Percentiles rank a stretch among this genome's conserved stretches.
phyloP scores from a whole-genome alignment of 2,888 invertebrate species.

The Elmis aenea region DNA sequence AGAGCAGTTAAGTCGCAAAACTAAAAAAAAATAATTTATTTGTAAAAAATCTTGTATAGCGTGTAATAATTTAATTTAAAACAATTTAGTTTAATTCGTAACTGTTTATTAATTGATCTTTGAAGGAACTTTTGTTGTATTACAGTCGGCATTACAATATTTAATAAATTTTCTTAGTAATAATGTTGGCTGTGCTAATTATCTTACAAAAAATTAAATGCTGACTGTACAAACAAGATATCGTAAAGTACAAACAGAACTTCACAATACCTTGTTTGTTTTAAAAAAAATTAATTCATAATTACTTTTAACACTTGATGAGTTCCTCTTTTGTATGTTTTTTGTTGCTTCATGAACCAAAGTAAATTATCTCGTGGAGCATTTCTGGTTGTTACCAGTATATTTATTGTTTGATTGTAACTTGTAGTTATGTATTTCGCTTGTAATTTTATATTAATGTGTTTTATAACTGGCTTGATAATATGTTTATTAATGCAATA shows the following conservation, averaged over 20 bases:
- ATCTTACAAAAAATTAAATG: slow-evolving; percentile 27
- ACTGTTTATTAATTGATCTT: too few relatives aligned
- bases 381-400: slow-evolving; percentile 3
- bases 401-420: slow-evolving; percentile 1
- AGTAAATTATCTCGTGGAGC: slow-evolving; percentile 2
- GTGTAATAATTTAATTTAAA: slow-evolving; percentile 5
- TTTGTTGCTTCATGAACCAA: slow-evolving; percentile 2
- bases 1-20: slow-evolving; percentile 82
- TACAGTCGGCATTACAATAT: too few relatives aligned
- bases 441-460: slow-evolving; percentile 2
- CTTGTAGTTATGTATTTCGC: too few relatives aligned
- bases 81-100: too few relatives aligned
- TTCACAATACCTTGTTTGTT: too few relatives aligned
- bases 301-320: too few relatives aligned
- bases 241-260: slow-evolving; percentile 2
- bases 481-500: slow-evolving; percentile 22
- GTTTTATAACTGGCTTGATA: slow-evolving; percentile 23
- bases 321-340: too few relatives aligned
- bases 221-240: slow-evolving; percentile 21
- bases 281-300: too few relatives aligned
- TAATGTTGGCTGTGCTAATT: slow-evolving; percentile 17
- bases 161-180: too few relatives aligned
- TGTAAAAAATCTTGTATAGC: slow-evolving; percentile 3
- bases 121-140: too few relatives aligned
- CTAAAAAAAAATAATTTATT: slow-evolving; percentile 48